These are phyloP conservation scores for Diadromus collaris DNA, from an alignment of 2,888 invertebrate genomes.

Conservation along the genomic window DNA sequence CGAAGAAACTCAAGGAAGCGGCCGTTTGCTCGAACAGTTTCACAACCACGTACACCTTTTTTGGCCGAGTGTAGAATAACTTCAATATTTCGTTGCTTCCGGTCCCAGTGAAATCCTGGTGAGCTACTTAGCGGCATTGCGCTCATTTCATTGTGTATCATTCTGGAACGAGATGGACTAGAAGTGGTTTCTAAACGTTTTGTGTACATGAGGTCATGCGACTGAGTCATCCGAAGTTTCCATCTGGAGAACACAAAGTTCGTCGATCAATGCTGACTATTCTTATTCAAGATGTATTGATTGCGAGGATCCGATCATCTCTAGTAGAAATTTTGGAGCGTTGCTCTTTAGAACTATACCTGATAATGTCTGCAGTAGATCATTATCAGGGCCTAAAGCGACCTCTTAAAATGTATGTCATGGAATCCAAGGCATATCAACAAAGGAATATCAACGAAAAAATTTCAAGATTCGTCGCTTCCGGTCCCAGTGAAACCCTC, in stretches of 20 bases:
- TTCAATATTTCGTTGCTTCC: conserved; percentile 9
- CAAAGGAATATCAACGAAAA: too few relatives aligned
- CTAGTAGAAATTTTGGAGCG: too few relatives aligned
- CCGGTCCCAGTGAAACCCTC: conserved; percentile 9
- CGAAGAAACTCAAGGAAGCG: neutral
- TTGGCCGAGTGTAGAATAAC: neutral
- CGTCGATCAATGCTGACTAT: neutral
- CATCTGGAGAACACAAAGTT: neutral
- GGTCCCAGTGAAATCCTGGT: conserved; percentile 10
- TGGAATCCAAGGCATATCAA: neutral
- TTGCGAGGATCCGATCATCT: neutral
- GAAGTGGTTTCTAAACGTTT: neutral
- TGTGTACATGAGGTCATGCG: neutral
- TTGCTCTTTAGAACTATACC: too few relatives aligned
- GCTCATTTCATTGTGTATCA: conserved; percentile 10
- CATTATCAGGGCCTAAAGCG: neutral
- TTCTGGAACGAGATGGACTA: neutral
- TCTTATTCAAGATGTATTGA: neutral
- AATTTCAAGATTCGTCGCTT: conserved; percentile 11
- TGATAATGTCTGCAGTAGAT: too few relatives aligned
- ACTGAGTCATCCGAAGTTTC: neutral
- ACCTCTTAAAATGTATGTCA: neutral
- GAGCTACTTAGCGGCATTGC: conserved; percentile 21
- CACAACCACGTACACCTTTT: neutral
- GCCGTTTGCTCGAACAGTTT: neutral